Evolutionary conservation across 2,888 invertebrate species (phyloP).

Genomic region (Epistrophella euchroma): DNA sequence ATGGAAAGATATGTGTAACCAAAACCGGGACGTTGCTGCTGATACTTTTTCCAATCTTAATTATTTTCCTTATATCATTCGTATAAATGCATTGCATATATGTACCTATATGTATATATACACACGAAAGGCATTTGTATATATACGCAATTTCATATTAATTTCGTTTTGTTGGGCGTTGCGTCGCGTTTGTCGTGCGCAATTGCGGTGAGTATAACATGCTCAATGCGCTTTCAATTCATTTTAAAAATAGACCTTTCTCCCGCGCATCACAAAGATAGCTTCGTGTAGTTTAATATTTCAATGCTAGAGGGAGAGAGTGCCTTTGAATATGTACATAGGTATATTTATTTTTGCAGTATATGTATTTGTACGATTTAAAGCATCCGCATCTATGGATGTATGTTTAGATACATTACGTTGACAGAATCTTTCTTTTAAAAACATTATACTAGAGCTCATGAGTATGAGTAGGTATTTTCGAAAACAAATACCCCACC

Average conservation of each 20-base stretch:
- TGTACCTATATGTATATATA: background rate
- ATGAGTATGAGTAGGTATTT: conserved; percentile 35
- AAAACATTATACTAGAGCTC: conserved; percentile 31
- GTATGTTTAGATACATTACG: background rate
- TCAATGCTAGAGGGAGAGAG: conserved; percentile 31
- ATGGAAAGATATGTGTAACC: conserved; percentile 54
- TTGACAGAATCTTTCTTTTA: conserved; percentile 11
- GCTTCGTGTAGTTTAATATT: conserved; percentile 48
- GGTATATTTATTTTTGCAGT: background rate
- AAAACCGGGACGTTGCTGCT: conserved; percentile 49
- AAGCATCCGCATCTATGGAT: background rate
- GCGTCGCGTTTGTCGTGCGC: conserved; percentile 48
- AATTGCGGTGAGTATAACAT: conserved; percentile 49
- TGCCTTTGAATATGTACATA: background rate
- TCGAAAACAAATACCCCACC: conserved; percentile 48
- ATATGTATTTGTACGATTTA: background rate
- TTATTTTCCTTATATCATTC: conserved; percentile 13
- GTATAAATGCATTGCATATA: background rate
- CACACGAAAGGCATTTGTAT: background rate
- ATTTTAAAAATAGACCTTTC: conserved; percentile 66
- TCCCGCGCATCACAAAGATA: conserved; percentile 36
- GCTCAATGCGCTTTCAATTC: conserved; percentile 48
- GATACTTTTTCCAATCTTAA: conserved; percentile 42
- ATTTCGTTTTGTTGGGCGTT: conserved; percentile 51
- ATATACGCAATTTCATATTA: conserved; percentile 47